A percentile compares a stretch with the other conserved stretches of the same genome.
Evolutionary conservation across 2,888 invertebrate species (phyloP).

Genomic region (Sarcophaga rosellei): DNA sequence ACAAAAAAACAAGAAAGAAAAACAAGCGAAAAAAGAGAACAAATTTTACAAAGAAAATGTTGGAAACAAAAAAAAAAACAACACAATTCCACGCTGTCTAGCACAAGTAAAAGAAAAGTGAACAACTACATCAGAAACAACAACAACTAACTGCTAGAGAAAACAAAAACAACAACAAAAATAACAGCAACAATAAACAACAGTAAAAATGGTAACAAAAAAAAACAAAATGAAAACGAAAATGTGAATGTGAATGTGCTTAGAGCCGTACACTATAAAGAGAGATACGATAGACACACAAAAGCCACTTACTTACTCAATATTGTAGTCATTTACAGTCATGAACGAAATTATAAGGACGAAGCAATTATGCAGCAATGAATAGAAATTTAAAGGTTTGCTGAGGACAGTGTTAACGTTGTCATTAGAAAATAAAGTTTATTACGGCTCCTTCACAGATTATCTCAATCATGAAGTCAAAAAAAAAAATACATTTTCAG

Average conservation of each 20-base stretch:
- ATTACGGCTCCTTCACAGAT: too few relatives aligned
- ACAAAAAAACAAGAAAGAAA: conserved; percentile 39
- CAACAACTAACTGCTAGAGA: conserved; percentile 12
- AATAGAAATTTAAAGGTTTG: too few relatives aligned
- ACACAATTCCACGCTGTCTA: conserved; percentile 65
- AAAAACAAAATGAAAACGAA: neutral
- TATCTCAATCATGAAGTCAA: too few relatives aligned
- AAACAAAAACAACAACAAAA: conserved; percentile 16
- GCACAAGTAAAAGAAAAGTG: conserved; percentile 54
- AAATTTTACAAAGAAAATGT: neutral
- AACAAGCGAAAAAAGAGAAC: too few relatives aligned
- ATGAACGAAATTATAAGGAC: too few relatives aligned
- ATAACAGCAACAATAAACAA: conserved; percentile 32
- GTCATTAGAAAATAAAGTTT: too few relatives aligned
- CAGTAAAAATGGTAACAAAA: neutral
- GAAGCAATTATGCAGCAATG: too few relatives aligned
- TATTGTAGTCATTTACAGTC: too few relatives aligned
- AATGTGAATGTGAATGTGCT: neutral
- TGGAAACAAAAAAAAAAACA: conserved; percentile 12
- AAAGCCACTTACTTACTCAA: too few relatives aligned
- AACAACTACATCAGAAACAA: conserved; percentile 34
- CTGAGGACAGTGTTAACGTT: too few relatives aligned
- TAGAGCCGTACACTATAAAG: neutral
- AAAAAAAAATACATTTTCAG: too few relatives aligned
- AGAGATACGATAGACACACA: neutral